Conservation (phyloP, 2,888 invertebrate genomes). For the Allolobophora icterica region DNA sequence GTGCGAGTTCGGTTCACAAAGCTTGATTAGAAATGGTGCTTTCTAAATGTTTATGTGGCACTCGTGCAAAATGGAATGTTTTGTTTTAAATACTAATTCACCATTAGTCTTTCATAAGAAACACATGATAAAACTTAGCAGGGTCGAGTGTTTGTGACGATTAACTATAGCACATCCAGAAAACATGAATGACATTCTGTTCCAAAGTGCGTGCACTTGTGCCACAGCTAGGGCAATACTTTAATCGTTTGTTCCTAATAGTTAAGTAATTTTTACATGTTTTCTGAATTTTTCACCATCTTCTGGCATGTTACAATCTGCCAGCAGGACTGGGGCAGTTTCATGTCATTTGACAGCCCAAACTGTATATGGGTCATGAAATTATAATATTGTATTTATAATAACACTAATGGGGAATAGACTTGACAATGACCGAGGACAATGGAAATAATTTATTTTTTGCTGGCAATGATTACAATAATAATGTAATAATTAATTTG, state of each 20-base stretch:
- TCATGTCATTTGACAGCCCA: too few relatives aligned
- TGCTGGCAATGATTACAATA: too few relatives aligned
- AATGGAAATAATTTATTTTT: too few relatives aligned
- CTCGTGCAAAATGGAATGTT: neutral
- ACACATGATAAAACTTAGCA: neutral
- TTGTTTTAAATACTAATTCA: neutral
- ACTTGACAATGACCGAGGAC: too few relatives aligned
- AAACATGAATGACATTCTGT: neutral
- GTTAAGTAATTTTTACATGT: slow-evolving; percentile 17
- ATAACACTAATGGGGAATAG: too few relatives aligned
- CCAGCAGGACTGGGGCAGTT: too few relatives aligned
- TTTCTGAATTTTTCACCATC: slow-evolving; percentile 1
- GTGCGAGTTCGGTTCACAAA: neutral
- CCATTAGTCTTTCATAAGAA: slow-evolving; percentile 6
- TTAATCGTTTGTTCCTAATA: slow-evolving; percentile 1
- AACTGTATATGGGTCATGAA: too few relatives aligned
- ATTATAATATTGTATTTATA: too few relatives aligned
- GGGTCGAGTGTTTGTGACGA: neutral
- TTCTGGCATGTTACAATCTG: too few relatives aligned
- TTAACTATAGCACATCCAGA: neutral
- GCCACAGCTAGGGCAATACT: slow-evolving; percentile 9
- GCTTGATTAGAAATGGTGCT: slow-evolving; percentile 1
- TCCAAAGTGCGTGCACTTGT: neutral
- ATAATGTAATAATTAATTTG: too few relatives aligned
- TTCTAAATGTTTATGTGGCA: neutral